Base-by-base conservation (phyloP, 92 coral and sea anemone species). In the Pocillopora grandis region DNA sequence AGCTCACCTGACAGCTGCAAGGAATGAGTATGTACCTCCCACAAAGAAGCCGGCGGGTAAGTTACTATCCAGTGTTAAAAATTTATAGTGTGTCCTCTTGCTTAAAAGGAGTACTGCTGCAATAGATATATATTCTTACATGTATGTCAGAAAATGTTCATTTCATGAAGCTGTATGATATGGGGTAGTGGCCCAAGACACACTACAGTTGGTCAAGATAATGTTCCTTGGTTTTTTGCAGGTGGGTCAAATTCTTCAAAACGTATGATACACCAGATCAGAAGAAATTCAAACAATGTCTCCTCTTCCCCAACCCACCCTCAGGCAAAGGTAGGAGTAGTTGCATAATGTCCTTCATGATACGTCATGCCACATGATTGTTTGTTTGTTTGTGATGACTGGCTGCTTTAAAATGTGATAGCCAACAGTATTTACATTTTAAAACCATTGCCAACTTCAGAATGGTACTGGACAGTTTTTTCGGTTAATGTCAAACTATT, bases 1-100 rank as follows among this genome's bases (percentile, higher is more conserved):
- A 72, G 87, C 95, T 82, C 98, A 96, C 64, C 62, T 94, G 76
- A 33, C 89, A 12, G 85, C 90, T 36, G 92, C 89, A 61, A 71
- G 96, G 64, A 88, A 88, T 73, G 95, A 95, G 58, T 96, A 86
- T 85, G 95, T 87, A 27, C 98, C 97, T 64, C 98, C 98, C 58
- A 82, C 93, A 12, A 96, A 96, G 69, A 96, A 96, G 83, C 96
- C 89, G 21, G 93, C 93, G 58, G 87, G 96, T 90, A 73, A 65
- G 2, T 10, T 15, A n/a, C 12, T 4, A 48, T 15, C 69, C 70
- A 37, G 52, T 58, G 42, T 59, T 42, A 59, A 58, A 75, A 12
- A 58, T 49, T 27, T 35, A 14, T 14, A 19, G 18, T 17, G 18
- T 68, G 6, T 2, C 33, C 13, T 12, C 9, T 33, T 68, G 23